phyloP scores from a whole-genome alignment of 2,888 invertebrate genomes.

The Fragum sueziense region DNA sequence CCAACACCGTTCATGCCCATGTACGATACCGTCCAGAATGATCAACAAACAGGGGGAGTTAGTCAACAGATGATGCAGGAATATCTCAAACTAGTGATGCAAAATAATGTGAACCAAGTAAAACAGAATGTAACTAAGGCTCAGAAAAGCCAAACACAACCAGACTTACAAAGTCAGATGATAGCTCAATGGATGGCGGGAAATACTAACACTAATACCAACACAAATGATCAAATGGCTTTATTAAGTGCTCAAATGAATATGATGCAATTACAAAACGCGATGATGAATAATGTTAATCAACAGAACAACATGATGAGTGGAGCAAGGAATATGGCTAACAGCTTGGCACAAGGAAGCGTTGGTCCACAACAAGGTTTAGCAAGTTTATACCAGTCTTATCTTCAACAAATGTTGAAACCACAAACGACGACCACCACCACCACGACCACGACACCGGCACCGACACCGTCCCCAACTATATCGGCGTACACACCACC shows the following conservation, averaged over 20 bases:
- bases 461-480: slow-evolving; percentile 7
- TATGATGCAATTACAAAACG: not conserved
- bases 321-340: not conserved
- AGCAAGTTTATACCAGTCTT: not conserved
- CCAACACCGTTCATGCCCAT: not conserved
- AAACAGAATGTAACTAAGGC: not conserved
- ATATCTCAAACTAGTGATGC: not conserved
- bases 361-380: slow-evolving; percentile 3
- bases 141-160: not conserved
- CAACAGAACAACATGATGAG: not conserved
- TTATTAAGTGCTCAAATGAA: not conserved
- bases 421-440: slow-evolving; percentile 14
- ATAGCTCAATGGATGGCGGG: not conserved
- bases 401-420: not conserved
- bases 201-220: not conserved
- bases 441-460: not conserved
- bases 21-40: not conserved
- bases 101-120: not conserved
- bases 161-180: not conserved
- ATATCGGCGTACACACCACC: slow-evolving; percentile 14
- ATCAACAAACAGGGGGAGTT: not conserved
- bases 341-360: not conserved
- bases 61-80: not conserved
- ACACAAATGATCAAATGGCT: not conserved
- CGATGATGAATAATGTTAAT: not conserved